A percentile compares a stretch with the other conserved stretches of the same genome.
Conservation (phyloP, 2,888 invertebrate species). For the Tortricodes alternella region DNA sequence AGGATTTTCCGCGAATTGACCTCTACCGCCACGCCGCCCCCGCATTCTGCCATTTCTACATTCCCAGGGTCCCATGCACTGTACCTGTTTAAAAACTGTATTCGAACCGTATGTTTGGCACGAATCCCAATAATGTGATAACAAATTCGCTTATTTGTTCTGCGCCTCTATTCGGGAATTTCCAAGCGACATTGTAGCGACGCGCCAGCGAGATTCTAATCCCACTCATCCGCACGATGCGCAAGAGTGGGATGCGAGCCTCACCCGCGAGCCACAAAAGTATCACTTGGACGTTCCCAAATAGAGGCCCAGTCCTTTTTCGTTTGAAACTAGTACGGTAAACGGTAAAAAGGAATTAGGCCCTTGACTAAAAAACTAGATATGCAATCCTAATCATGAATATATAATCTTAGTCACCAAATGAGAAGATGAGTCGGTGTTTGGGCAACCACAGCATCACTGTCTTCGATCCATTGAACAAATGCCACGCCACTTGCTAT, state of each 20-base stretch:
- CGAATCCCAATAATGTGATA: too few species aligned
- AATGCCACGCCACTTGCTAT: slow-evolving; percentile 88
- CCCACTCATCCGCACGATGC: too few species aligned
- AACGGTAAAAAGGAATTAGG: too few species aligned
- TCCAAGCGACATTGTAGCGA: too few species aligned
- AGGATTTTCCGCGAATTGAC: slow-evolving; percentile 58
- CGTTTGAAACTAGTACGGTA: too few species aligned
- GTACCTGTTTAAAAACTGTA: slow-evolving; percentile 55
- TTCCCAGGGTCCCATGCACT: slow-evolving; percentile 72
- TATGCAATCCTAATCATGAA: neutral
- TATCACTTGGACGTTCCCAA: too few species aligned
- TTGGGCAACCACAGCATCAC: slow-evolving; percentile 99
- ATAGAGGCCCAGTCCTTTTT: too few species aligned
- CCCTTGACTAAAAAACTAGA: neutral
- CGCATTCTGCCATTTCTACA: slow-evolving; percentile 74
- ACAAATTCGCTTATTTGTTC: too few species aligned
- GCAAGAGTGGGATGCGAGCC: too few species aligned
- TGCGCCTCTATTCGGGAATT: too few species aligned
- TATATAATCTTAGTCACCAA: slow-evolving; percentile 85
- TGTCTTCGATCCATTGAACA: slow-evolving; percentile 94
- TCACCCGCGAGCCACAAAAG: too few species aligned
- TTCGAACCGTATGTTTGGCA: neutral
- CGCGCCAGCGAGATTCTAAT: too few species aligned
- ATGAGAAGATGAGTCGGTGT: slow-evolving; percentile 94
- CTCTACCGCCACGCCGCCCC: slow-evolving; percentile 64